phyloP scores from a whole-genome alignment of 2,797 vertebrate genomes.

The Alosa sapidissima region DNA sequence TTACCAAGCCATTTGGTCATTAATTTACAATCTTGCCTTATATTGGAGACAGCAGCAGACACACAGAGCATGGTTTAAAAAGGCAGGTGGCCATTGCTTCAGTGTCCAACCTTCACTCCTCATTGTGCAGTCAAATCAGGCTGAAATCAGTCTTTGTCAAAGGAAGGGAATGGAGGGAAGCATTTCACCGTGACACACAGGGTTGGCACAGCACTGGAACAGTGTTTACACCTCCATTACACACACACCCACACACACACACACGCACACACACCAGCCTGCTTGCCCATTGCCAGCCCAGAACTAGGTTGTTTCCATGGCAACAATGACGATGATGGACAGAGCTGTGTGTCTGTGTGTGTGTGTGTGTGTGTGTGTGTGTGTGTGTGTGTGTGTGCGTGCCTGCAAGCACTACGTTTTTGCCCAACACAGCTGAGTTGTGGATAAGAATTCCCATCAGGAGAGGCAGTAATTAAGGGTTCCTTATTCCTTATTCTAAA shows the following conservation, averaged over 20 bases:
- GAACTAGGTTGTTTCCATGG: slow-evolving; percentile 60
- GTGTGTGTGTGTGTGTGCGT: slow-evolving; percentile 24
- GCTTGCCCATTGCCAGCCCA: slow-evolving; percentile 38
- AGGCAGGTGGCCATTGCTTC: not conserved
- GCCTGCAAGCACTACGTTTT: not conserved
- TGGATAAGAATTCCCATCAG: slow-evolving; percentile 53
- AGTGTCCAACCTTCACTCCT: not conserved
- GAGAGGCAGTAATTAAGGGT: not conserved
- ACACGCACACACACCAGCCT: slow-evolving; percentile 31
- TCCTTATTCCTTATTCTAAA: slow-evolving; percentile 6
- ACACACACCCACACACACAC: not conserved
- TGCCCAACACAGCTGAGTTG: slow-evolving; percentile 50
- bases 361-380: slow-evolving; percentile 38
- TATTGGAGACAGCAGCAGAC: not conserved
- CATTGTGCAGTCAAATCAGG: not conserved
- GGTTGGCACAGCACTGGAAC: not conserved
- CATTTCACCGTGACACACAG: slow-evolving; percentile 30
- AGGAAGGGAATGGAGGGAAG: slow-evolving; percentile 29
- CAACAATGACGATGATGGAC: slow-evolving; percentile 63
- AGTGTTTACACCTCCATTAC: slow-evolving; percentile 10
- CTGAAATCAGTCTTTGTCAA: slow-evolving; percentile 25
- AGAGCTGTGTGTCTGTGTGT: slow-evolving; percentile 55
- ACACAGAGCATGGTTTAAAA: not conserved
- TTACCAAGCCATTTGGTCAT: not conserved
- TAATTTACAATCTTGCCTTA: not conserved